Evolutionary conservation across 1,140 invertebrate species (phyloP).

Genomic region (Calosoma granatense): DNA sequence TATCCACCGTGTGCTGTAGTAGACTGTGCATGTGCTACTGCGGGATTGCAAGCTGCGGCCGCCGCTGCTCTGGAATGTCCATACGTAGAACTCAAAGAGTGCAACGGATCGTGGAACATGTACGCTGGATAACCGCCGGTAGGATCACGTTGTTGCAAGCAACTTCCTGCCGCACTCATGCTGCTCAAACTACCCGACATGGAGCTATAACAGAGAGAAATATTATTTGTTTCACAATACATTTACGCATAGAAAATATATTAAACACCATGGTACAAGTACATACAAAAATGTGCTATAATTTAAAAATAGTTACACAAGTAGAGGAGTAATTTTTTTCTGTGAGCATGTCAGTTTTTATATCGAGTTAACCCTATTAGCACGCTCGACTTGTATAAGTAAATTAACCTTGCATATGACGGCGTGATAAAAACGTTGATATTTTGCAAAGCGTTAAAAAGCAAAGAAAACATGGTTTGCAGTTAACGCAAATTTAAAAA

Average conservation of each 20-base stretch:
- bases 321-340: slow-evolving; percentile 6
- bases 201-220: slow-evolving; percentile 46
- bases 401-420: background rate
- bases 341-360: too few species aligned
- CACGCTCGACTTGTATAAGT: too few species aligned
- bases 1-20: slow-evolving; percentile 38
- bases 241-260: slow-evolving; percentile 9
- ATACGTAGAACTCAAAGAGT: slow-evolving; percentile 62
- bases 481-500: background rate
- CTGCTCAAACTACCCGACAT: slow-evolving; percentile 71
- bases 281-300: too few species aligned
- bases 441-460: background rate
- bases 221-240: too few species aligned
- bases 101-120: slow-evolving; percentile 87
- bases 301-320: too few species aligned
- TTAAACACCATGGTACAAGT: slow-evolving; percentile 2
- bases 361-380: too few species aligned
- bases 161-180: slow-evolving; percentile 60
- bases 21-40: slow-evolving; percentile 52
- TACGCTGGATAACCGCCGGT: slow-evolving; percentile 67
- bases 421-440: background rate
- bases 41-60: slow-evolving; percentile 51
- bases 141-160: slow-evolving; percentile 75
- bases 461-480: background rate
- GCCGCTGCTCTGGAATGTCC: slow-evolving; percentile 48